Conservation (phyloP, 2,888 invertebrate species). For the Resseliella maxima region DNA sequence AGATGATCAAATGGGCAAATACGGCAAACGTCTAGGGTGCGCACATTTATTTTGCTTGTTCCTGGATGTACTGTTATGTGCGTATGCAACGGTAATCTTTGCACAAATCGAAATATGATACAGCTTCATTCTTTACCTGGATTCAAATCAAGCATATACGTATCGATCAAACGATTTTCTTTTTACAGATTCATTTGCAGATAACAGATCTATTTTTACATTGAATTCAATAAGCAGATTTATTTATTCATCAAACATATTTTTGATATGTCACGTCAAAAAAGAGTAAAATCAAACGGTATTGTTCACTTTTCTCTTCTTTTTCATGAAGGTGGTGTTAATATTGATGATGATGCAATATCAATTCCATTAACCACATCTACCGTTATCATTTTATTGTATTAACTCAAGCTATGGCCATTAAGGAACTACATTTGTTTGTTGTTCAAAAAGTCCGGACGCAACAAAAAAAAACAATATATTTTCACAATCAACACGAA, state of each 20-base stretch:
- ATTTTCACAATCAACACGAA: background rate
- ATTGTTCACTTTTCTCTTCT: background rate
- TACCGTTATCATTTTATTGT: constrained; percentile 5
- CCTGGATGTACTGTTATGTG: background rate
- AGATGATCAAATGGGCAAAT: background rate
- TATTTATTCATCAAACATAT: background rate
- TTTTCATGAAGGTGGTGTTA: background rate
- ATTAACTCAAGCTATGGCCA: background rate
- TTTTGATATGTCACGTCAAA: background rate
- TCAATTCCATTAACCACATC: background rate
- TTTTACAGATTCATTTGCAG: too few relatives aligned
- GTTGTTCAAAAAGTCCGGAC: background rate
- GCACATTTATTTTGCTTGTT: background rate
- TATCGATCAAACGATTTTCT: background rate
- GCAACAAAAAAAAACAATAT: background rate
- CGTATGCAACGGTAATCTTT: background rate
- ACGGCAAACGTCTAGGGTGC: constrained; percentile 3
- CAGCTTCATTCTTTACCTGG: constrained; percentile 23
- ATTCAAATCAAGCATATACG: background rate
- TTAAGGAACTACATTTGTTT: background rate
- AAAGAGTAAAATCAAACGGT: constrained; percentile 18
- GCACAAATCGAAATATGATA: constrained; percentile 41
- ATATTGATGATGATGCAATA: constrained; percentile 23
- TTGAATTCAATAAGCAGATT: background rate
- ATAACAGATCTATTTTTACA: too few relatives aligned